Conservation (phyloP, 2,797 vertebrate genomes). For the Ceyx erithaca region DNA sequence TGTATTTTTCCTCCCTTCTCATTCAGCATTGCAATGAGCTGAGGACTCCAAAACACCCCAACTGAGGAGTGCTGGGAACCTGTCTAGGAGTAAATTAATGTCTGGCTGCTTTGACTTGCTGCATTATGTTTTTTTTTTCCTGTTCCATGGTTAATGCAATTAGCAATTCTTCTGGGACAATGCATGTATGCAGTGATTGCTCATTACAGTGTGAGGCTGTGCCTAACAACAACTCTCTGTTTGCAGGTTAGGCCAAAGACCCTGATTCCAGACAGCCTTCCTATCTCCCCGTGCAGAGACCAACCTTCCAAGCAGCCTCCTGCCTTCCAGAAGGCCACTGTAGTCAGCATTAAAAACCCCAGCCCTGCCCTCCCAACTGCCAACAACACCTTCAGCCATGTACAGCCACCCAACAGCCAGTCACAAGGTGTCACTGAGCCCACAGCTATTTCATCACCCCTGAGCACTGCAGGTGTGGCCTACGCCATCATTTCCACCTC, state of each 20-base stretch:
- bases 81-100: not conserved
- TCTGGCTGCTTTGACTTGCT: not conserved
- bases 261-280: slow-evolving; percentile 97
- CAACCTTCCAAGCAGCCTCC: slow-evolving; percentile 88
- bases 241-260: slow-evolving; percentile 98
- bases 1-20: not conserved
- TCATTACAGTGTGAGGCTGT: not conserved
- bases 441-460: slow-evolving; percentile 73
- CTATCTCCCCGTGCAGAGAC: slow-evolving; percentile 87
- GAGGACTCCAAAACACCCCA: not conserved
- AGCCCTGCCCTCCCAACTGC: slow-evolving; percentile 91
- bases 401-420: slow-evolving; percentile 79
- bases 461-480: slow-evolving; percentile 87
- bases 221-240: not conserved
- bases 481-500: slow-evolving; percentile 95
- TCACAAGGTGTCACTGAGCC: slow-evolving; percentile 68
- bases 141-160: not conserved
- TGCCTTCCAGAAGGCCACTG: slow-evolving; percentile 82
- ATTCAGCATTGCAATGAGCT: not conserved
- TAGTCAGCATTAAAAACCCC: slow-evolving; percentile 85
- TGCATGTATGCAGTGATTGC: accelerated
- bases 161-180: not conserved
- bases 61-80: not conserved
- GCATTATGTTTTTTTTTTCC: not conserved
- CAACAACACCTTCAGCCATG: slow-evolving; percentile 93